A percentile compares a stretch with the other conserved stretches of the same genome.
phyloP scores from a whole-genome alignment of 2,797 vertebrate genomes.

The Myotis myotis region DNA sequence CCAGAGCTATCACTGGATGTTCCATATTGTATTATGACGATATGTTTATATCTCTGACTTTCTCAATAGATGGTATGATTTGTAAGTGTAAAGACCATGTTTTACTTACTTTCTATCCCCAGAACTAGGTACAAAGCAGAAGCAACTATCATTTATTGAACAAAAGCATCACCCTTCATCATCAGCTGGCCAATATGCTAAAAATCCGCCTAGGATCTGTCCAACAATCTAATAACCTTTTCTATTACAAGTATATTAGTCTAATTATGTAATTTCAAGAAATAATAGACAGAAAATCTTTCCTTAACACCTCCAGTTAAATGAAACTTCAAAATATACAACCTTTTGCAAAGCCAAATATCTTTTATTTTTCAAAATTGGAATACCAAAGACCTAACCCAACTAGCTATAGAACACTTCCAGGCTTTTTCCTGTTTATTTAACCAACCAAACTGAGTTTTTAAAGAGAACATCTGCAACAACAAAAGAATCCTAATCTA shows the following conservation, averaged over 20 bases:
- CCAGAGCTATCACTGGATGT: neutral
- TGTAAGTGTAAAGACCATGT: neutral
- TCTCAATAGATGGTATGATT: neutral
- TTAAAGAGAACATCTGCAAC: conserved; percentile 29
- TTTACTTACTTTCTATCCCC: conserved; percentile 31
- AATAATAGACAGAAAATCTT: neutral
- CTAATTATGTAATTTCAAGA: conserved; percentile 18
- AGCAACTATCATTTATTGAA: conserved; percentile 7
- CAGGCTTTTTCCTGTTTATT: conserved; percentile 15
- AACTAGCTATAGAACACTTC: conserved; percentile 48
- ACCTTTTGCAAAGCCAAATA: conserved; percentile 23
- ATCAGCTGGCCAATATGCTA: neutral
- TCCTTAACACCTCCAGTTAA: neutral
- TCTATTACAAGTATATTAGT: neutral
- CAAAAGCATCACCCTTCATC: conserved; percentile 12
- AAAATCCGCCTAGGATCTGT: neutral
- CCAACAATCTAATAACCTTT: neutral
- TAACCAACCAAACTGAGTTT: conserved; percentile 60
- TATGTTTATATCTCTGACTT: neutral
- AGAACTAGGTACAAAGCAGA: conserved; percentile 37
- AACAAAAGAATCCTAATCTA: conserved; percentile 41
- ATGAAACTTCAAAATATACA: conserved; percentile 53
- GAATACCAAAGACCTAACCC: conserved; percentile 45
- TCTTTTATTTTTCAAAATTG: conserved; percentile 70
- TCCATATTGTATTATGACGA: neutral